Evolutionary conservation across 2,797 vertebrate genomes (phyloP).

Genomic region (Sphenopsis melanotis): DNA sequence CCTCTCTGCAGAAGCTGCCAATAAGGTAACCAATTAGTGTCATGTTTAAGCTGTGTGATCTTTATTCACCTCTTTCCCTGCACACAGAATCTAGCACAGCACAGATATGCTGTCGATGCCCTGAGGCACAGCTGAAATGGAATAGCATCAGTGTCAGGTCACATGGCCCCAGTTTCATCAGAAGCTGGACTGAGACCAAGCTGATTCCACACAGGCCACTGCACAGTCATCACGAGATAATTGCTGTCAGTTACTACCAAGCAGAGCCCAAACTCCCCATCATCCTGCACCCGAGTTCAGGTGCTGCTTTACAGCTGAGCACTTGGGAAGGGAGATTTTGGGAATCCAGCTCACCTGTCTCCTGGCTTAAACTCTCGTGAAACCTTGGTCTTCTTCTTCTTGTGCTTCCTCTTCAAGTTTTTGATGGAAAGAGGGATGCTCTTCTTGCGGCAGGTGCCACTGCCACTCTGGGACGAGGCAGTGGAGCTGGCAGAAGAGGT

Average conservation of each 20-base stretch:
- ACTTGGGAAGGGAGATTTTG: neutral
- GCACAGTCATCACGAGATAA: neutral
- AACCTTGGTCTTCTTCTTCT: conserved; percentile 95
- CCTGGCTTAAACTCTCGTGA: conserved; percentile 94
- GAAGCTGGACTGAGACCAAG: neutral
- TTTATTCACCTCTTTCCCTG: neutral
- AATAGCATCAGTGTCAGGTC: neutral
- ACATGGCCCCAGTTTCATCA: neutral
- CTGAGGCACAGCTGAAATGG: neutral
- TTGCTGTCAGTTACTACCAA: neutral
- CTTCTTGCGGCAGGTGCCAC: conserved; percentile 86
- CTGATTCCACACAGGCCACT: neutral
- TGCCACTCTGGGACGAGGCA: conserved; percentile 91
- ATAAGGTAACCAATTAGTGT: neutral
- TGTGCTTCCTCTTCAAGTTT: conserved; percentile 96
- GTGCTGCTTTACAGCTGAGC: neutral
- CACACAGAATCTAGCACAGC: neutral
- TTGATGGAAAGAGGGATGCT: conserved; percentile 95
- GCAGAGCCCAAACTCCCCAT: neutral
- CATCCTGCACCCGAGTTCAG: neutral
- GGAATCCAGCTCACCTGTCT: conserved; percentile 81
- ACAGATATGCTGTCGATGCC: neutral
- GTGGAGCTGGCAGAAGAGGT: conserved; percentile 97
- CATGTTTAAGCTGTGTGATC: neutral
- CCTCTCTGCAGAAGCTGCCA: neutral